phyloP scores from a whole-genome alignment of 2,113 vertebrate genomes.

The Alouatta palliata region DNA sequence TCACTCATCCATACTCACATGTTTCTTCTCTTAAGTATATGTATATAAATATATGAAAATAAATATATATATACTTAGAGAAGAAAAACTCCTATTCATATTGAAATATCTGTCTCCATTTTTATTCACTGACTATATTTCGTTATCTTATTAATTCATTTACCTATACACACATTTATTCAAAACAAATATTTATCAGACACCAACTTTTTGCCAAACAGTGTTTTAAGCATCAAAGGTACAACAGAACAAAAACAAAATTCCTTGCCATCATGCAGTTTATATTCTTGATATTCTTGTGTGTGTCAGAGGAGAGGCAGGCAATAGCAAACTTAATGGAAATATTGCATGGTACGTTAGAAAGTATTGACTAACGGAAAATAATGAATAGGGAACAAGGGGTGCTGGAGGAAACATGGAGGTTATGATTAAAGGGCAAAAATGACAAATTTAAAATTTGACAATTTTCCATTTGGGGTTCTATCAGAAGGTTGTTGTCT shows the following conservation, averaged over 20 bases:
- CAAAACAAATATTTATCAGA: not conserved
- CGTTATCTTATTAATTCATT: not conserved
- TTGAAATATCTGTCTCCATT: not conserved
- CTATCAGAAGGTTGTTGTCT: not conserved
- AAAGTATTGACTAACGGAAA: not conserved
- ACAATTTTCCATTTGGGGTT: not conserved
- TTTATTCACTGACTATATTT: not conserved
- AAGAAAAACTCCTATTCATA: not conserved
- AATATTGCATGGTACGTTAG: not conserved
- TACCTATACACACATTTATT: not conserved
- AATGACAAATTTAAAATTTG: not conserved
- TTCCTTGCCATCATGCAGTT: not conserved
- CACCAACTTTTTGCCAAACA: not conserved
- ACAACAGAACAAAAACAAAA: not conserved
- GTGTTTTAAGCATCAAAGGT: not conserved
- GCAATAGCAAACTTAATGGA: not conserved
- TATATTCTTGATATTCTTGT: not conserved
- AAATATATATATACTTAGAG: not conserved
- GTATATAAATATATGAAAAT: not conserved
- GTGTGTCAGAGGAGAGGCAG: not conserved
- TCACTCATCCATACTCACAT: not conserved
- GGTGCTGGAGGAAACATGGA: not conserved
- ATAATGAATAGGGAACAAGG: too few relatives aligned
- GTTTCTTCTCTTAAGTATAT: not conserved
- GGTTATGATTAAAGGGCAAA: not conserved